Conservation (phyloP, 2,113 vertebrate genomes). For the Myrmecobius fasciatus region DNA sequence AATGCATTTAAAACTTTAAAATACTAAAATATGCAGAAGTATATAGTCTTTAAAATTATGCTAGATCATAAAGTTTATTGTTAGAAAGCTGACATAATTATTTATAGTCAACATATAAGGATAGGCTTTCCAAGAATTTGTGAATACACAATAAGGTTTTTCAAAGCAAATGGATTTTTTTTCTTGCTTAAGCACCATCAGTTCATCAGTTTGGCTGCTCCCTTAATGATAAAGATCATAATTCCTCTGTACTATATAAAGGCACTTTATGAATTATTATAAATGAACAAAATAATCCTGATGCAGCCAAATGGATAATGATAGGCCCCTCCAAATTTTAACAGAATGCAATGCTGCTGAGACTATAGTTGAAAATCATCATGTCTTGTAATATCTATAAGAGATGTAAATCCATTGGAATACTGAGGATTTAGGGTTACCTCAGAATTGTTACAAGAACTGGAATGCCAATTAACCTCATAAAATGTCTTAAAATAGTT, state of each 20-base stretch:
- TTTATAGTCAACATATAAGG: constrained; percentile 53
- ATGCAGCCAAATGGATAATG: not conserved
- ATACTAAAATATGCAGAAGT: not conserved
- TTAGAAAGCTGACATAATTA: constrained; percentile 65
- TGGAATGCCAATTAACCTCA: not conserved
- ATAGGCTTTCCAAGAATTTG: constrained; percentile 52
- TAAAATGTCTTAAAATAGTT: not conserved
- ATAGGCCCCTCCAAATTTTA: constrained; percentile 10
- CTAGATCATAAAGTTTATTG: constrained; percentile 60
- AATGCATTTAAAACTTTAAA: not conserved
- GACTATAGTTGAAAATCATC: not conserved
- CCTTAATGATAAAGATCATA: not conserved
- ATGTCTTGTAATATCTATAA: not conserved
- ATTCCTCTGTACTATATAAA: not conserved
- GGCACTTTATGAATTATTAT: constrained; percentile 7
- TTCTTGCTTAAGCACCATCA: not conserved
- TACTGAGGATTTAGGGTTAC: not conserved
- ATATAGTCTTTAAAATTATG: constrained; percentile 59
- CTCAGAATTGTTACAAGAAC: not conserved
- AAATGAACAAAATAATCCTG: constrained; percentile 27
- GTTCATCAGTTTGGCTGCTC: not conserved
- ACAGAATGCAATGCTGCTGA: not conserved
- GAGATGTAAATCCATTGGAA: not conserved
- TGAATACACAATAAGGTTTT: constrained; percentile 39
- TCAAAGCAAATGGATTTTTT: not conserved